Conservation (phyloP, 1,140 invertebrate species). For the Drosophila ohnishii region DNA sequence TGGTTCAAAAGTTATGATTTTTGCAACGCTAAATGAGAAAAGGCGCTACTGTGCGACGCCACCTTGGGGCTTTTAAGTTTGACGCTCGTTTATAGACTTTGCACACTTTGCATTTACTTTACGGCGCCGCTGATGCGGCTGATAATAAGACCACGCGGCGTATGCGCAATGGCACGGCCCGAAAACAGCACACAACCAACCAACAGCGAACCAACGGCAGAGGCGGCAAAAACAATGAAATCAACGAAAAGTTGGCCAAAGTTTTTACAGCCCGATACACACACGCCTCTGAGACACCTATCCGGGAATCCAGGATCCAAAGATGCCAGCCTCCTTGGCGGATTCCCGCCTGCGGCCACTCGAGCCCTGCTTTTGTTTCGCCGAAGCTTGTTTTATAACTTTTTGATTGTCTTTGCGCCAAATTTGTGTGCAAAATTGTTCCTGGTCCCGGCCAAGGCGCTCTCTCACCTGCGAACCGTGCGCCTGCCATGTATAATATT, state of each 20-base stretch:
- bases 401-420: slow-evolving; percentile 81
- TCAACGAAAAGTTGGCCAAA: slow-evolving; percentile 66
- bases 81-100: slow-evolving; percentile 81
- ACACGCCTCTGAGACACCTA: slow-evolving; percentile 51
- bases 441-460: slow-evolving; percentile 35
- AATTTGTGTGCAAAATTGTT: slow-evolving; percentile 78
- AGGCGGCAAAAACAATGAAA: slow-evolving; percentile 33
- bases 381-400: slow-evolving; percentile 80
- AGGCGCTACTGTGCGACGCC: no score
- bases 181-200: slow-evolving; percentile 10
- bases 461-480: slow-evolving; percentile 46
- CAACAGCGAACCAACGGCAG: background rate
- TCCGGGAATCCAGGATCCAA: slow-evolving; percentile 18
- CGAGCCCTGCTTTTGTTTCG: slow-evolving; percentile 59
- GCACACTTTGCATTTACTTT: slow-evolving; percentile 81
- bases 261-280: slow-evolving; percentile 77
- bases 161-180: slow-evolving; percentile 67
- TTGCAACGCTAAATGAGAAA: no score
- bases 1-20: no score
- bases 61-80: slow-evolving; percentile 80
- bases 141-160: slow-evolving; percentile 76
- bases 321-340: slow-evolving; percentile 21
- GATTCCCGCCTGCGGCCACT: slow-evolving; percentile 53
- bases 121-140: slow-evolving; percentile 77
- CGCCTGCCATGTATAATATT: slow-evolving; percentile 70